A percentile compares a stretch with the other conserved stretches of the same genome.
Conservation (phyloP, 2,888 invertebrate species). For the Nezara viridula region DNA sequence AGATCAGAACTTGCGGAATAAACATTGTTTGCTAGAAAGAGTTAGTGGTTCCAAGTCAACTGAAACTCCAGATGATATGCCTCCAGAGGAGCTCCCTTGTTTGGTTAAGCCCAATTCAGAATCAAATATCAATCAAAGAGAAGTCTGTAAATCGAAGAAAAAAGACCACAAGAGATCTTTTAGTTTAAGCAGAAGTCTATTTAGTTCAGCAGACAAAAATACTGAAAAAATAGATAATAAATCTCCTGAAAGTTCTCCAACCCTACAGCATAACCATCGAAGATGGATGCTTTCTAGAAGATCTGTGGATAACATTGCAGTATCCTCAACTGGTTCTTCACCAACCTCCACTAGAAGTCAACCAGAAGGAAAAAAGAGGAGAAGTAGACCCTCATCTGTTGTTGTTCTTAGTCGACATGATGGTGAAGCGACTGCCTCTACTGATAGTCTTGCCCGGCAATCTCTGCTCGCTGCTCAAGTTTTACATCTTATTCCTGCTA, state of each 20-base stretch:
- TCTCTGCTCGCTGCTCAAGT: conserved; percentile 85
- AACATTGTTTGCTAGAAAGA: conserved; percentile 60
- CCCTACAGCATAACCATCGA: conserved; percentile 66
- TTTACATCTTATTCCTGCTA: conserved; percentile 84
- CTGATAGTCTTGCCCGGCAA: conserved; percentile 81
- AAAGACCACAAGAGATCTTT: conserved; percentile 65
- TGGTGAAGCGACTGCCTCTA: conserved; percentile 68
- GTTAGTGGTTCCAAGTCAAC: conserved; percentile 61
- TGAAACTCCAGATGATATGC: conserved; percentile 60
- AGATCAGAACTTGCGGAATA: conserved; percentile 61
- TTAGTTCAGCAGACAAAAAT: conserved; percentile 61
- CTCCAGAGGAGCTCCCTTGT: conserved; percentile 59
- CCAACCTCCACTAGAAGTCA: conserved; percentile 64
- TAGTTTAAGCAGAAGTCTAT: conserved; percentile 65
- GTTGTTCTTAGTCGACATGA: conserved; percentile 65
- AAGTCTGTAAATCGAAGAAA: conserved; percentile 59
- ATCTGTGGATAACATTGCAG: conserved; percentile 69
- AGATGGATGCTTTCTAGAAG: conserved; percentile 67
- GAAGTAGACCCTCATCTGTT: conserved; percentile 65
- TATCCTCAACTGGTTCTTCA: conserved; percentile 67
- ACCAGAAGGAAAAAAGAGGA: conserved; percentile 66
- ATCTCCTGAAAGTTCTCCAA: conserved; percentile 65
- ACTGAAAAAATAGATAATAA: conserved; percentile 62
- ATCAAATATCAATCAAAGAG: conserved; percentile 53
- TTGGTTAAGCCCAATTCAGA: conserved; percentile 41